A percentile compares a stretch with the other conserved stretches of the same genome.
Evolutionary conservation across 2,113 vertebrate species (phyloP).

Genomic region (Xiphophorus hellerii): DNA sequence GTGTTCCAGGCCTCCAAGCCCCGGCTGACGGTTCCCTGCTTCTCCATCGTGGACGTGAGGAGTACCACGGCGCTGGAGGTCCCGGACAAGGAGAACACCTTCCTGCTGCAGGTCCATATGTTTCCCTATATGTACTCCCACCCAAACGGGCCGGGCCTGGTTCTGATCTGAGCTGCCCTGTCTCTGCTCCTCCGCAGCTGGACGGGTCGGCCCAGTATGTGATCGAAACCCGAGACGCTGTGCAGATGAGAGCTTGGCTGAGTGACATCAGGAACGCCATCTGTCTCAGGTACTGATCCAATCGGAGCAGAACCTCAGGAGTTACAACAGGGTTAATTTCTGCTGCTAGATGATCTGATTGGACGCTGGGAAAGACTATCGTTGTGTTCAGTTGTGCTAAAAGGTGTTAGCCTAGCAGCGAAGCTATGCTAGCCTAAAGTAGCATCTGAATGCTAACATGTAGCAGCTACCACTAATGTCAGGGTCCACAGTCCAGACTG

Average conservation of each 20-base stretch:
- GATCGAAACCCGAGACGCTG: conserved; percentile 87
- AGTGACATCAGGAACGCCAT: conserved; percentile 90
- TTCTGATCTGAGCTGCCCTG: neutral
- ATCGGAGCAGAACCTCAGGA: too few species aligned
- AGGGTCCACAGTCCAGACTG: too few species aligned
- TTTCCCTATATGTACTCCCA: too few species aligned
- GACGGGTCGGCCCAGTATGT: conserved; percentile 87
- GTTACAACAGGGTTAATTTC: too few species aligned
- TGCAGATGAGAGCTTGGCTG: conserved; percentile 92
- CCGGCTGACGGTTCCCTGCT: conserved; percentile 86
- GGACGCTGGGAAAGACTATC: too few species aligned
- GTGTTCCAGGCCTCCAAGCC: conserved; percentile 84
- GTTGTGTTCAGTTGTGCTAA: too few species aligned
- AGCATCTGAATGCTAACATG: too few species aligned
- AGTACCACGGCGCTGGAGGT: conserved; percentile 91
- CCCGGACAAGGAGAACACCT: conserved; percentile 92
- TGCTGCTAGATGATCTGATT: too few species aligned
- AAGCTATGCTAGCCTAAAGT: too few species aligned
- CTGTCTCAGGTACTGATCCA: conserved; percentile 81
- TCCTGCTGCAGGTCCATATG: conserved; percentile 85
- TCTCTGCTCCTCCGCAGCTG: conserved; percentile 67
- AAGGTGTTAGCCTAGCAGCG: too few species aligned
- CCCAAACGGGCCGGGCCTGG: neutral
- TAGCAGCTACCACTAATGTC: too few species aligned
- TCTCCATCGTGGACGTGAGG: conserved; percentile 85